Evolutionary conservation across 1,140 invertebrate species (phyloP), one percentile per base, ranked within the genome.

Genomic region (Monochamus saltuarius): DNA sequence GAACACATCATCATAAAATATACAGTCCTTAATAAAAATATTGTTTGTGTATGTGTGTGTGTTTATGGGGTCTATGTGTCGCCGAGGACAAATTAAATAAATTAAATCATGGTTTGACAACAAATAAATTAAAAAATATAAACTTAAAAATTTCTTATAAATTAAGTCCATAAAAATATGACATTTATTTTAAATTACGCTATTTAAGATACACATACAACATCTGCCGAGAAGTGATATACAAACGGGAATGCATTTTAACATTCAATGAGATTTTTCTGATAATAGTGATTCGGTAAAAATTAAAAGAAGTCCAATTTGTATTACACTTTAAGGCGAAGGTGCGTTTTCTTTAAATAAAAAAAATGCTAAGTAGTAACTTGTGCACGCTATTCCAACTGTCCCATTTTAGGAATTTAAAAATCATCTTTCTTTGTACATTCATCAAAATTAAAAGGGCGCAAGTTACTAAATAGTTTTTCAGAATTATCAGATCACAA

Each of bases 401-500:
- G 22, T 29, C 22, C 22, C 22, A 29, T 29, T 29, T 29, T 6
- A 3, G 6, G 22, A 29, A 29, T 29, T 29, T 29, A 29, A 29
- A 29, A 29, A 29, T 29, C 22, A 29, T 29, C 22, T 29, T n/a
- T n/a, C 22, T 29, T 29, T 29, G 22, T 29, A 29, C 22, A 29
- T 3, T 6, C 6, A 6, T 2, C 22, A 29, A 29, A 29, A 29
- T 29, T 29, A 6, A 29, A 29, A 29, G 22, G 2, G 22, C 22
- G 22, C 22, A 14, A 56, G 43, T 56, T 45, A 45, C 17, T 8
- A 39, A 40, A 42, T 42, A 42, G 16, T 34, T 13, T 34, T 51
- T 13, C 34, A 42, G n/a, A 54, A 54, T 54, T 40, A 57, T 8
- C 56, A 49, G 36, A 81, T 84, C 81, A 94, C 83, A 94, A 85